Percentiles rank a stretch among this genome's conserved stretches.
Conservation (phyloP, 2,888 invertebrate genomes). For the Lypha dubia region DNA sequence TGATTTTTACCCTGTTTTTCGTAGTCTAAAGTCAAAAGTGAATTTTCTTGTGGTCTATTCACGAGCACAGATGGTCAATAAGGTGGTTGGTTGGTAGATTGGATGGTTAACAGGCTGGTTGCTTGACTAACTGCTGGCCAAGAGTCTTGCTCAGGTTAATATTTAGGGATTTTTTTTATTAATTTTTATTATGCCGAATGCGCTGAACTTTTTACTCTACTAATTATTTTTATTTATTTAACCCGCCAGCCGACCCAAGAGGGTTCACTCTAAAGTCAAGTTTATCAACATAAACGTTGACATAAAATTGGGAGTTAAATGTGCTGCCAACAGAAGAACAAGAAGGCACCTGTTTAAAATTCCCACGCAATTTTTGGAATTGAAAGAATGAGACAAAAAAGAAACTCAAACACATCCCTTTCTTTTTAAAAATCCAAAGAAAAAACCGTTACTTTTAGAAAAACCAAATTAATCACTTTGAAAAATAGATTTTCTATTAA, state of each 20-base stretch:
- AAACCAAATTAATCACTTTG: slow-evolving; percentile 29
- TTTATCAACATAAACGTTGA: slow-evolving; percentile 55
- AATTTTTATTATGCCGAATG: slow-evolving; percentile 31
- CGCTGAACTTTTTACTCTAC: slow-evolving; percentile 42
- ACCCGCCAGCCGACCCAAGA: slow-evolving; percentile 11
- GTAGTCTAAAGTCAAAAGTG: slow-evolving; percentile 19
- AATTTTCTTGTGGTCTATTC: slow-evolving; percentile 60
- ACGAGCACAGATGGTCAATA: slow-evolving; percentile 57
- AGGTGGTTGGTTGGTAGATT: slow-evolving; percentile 12
- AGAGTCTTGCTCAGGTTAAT: slow-evolving; percentile 49
- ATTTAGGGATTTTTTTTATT: slow-evolving; percentile 61
- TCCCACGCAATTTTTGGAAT: slow-evolving; percentile 63
- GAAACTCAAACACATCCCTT: background rate
- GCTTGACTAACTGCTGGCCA: slow-evolving; percentile 34
- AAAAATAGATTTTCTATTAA: background rate
- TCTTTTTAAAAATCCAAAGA: background rate
- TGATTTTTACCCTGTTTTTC: slow-evolving; percentile 62
- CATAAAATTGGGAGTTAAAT: slow-evolving; percentile 61
- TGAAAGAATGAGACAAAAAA: background rate
- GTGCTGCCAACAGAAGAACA: slow-evolving; percentile 6
- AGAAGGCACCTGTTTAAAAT: slow-evolving; percentile 61
- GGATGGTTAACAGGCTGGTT: slow-evolving; percentile 30
- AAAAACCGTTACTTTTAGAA: slow-evolving; percentile 34
- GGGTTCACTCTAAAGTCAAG: slow-evolving; percentile 64
- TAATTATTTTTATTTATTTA: slow-evolving; percentile 61